A percentile compares a stretch with the other conserved stretches of the same genome.
phyloP scores from a whole-genome alignment of 2,888 invertebrate genomes.

The Pyrrhosoma nymphula region DNA sequence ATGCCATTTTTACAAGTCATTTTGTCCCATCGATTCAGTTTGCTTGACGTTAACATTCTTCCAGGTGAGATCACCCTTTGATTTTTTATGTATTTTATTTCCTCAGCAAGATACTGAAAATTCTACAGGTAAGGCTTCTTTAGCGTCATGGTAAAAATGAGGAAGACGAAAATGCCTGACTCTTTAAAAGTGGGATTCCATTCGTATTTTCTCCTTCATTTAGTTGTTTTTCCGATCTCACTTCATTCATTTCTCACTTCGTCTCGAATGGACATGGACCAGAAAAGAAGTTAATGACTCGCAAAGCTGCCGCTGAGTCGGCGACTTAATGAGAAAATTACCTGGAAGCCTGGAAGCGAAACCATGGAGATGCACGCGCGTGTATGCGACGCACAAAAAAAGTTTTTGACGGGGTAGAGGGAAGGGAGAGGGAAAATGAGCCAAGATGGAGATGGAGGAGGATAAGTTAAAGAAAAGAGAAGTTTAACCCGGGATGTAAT shows the following conservation, averaged over 20 bases:
- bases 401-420: too few relatives aligned
- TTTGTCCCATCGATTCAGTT: not conserved
- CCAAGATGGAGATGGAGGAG: not conserved
- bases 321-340: not conserved
- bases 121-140: not conserved
- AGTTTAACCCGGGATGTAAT: constrained; percentile 17
- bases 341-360: not conserved
- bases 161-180: not conserved
- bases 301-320: not conserved
- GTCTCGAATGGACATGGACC: not conserved
- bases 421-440: not conserved
- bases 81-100: not conserved
- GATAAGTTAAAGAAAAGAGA: not conserved
- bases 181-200: not conserved
- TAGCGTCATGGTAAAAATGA: not conserved
- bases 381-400: too few relatives aligned
- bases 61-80: not conserved
- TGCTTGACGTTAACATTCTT: not conserved
- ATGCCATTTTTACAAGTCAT: not conserved
- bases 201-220: not conserved
- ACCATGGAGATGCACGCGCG: not conserved
- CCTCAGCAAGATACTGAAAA: not conserved
- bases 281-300: not conserved
- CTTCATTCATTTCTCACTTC: too few relatives aligned
- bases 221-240: not conserved